Evolutionary conservation across 2,888 invertebrate genomes (phyloP).

Genomic region (Macrosiphum euphorbiae): DNA sequence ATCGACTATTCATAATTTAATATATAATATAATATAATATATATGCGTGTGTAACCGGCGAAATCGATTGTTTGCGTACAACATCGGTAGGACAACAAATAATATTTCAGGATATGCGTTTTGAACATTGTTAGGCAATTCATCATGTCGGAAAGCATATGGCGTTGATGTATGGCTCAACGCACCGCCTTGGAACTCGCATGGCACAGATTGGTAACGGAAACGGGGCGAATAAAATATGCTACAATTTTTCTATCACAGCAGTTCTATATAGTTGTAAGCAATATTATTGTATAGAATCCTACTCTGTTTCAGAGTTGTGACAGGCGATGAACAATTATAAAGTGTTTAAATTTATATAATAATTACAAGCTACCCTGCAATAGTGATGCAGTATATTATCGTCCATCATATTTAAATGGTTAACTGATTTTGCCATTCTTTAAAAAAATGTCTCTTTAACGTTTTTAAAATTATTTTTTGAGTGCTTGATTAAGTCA

Average conservation of each 20-base stretch:
- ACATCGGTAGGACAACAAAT: background rate
- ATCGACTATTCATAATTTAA: background rate
- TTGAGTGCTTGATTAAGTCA: background rate
- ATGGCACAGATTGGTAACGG: background rate
- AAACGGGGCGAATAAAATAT: background rate
- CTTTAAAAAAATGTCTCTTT: background rate
- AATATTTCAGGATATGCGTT: background rate
- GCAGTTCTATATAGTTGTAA: background rate
- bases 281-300: background rate
- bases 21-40: background rate
- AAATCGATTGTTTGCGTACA: slow-evolving; percentile 17
- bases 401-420: background rate
- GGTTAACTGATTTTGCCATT: background rate
- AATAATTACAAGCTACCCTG: background rate
- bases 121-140: slow-evolving; percentile 11
- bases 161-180: slow-evolving; percentile 28
- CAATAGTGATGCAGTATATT: background rate
- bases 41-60: background rate
- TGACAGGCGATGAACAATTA: background rate
- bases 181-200: background rate
- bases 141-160: slow-evolving; percentile 46
- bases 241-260: background rate
- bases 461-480: background rate
- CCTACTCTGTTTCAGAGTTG: background rate
- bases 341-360: background rate